Evolutionary conservation across 1,140 invertebrate species (phyloP), one percentile per base, ranked within the genome.

Genomic region (Papilio glaucus): DNA sequence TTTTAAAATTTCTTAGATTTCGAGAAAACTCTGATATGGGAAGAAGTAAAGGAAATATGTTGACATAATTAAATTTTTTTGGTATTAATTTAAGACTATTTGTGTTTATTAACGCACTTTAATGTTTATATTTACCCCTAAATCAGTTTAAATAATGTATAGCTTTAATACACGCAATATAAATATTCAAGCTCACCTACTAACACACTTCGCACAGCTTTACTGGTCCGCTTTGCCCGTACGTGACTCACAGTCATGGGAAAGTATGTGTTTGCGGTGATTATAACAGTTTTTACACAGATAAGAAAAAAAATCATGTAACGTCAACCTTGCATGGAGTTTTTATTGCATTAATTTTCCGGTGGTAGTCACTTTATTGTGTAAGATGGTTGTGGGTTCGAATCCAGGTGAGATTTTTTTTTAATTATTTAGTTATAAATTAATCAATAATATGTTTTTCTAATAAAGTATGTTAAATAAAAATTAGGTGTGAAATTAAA

Each of bases 61-160:
- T n/a, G n/a, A n/a, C 38, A 10, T 8, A 21, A 49, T 4, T 49
- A 9, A 24, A n/a, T 13, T 15, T 9, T 13, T 24, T 4, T 24
- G 2, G 1, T 57, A 9, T 24, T 26, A 24, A 13, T 57, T 53
- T 53, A 15, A 49, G 7, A 49, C 6, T 49, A 21, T 57, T 57
- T 24, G 4, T 21, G 45, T 26, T 57, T 57, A 2, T 9, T 49
- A 49, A 49, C 45, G 15, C n/a, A 45, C 15, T 15, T 9, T 18
- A 49, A 49, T 9, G 2, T 0, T 57, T 18, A 26, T 10, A 18
- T 49, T 60, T 70, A 41, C 33, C 41, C 60, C 15, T 21, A 62
- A 21, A 12, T 75, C 68, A 39, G 53, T 74, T 74, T 42, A 18
- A n/a, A 67, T 39, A 63, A 21, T 12, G 63, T 18, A 63, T 63